Evolutionary conservation across 2,797 vertebrate genomes (phyloP).

Genomic region (Alfaro cultratus): DNA sequence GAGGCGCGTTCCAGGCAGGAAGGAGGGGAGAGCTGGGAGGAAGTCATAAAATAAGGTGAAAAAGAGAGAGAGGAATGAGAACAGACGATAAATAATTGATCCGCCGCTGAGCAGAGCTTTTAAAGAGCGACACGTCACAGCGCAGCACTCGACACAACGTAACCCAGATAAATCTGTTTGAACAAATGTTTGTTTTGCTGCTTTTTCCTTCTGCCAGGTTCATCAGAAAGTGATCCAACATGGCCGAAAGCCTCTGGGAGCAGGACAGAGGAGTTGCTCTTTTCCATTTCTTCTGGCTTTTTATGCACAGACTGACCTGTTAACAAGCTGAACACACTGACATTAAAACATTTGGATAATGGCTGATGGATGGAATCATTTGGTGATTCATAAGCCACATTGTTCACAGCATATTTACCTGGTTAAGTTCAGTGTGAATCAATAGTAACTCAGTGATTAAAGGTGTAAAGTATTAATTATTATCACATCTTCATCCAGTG

Average conservation of each 20-base stretch:
- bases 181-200: conserved; percentile 29
- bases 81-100: conserved; percentile 52
- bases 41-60: neutral
- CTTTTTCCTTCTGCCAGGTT: conserved; percentile 21
- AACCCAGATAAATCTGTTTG: conserved; percentile 45
- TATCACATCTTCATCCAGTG: neutral
- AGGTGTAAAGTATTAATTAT: neutral
- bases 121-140: conserved; percentile 24
- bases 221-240: conserved; percentile 23
- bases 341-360: too few species aligned
- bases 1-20: neutral
- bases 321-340: too few species aligned
- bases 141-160: conserved; percentile 14
- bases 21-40: neutral
- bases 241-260: neutral
- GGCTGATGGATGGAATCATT: too few species aligned
- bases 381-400: too few species aligned
- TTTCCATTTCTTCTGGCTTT: too few species aligned
- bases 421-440: too few species aligned
- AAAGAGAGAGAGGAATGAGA: conserved; percentile 24
- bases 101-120: conserved; percentile 14
- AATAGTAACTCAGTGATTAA: neutral
- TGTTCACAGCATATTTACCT: too few species aligned
- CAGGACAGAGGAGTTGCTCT: too few species aligned
- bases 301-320: too few species aligned